These are phyloP conservation scores for Astreopora myriophthalma DNA, from an alignment of 64 coral and sea anemone species.

Conservation along the genomic window DNA sequence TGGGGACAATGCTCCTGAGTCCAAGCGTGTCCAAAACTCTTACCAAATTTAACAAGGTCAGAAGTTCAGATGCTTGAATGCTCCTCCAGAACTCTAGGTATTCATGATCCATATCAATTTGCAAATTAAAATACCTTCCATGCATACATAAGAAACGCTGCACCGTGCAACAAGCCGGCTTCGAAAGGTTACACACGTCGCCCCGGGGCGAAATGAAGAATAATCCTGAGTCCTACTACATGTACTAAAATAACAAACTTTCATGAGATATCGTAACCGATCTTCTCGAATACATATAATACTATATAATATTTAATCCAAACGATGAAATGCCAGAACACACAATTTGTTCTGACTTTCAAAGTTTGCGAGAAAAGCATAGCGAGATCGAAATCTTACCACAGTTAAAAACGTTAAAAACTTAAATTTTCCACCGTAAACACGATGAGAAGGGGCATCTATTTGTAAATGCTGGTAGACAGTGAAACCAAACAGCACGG, in stretches of 20 bases:
- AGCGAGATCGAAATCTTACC: conserved; percentile 20
- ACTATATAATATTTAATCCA: no score
- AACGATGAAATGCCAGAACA: no score
- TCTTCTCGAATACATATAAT: no score
- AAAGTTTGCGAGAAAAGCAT: no score
- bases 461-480: neutral
- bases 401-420: conserved; percentile 57
- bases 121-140: conserved; percentile 35
- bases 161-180: neutral
- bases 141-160: conserved; percentile 48
- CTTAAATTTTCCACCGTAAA: conserved; percentile 59
- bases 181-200: no score
- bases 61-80: conserved; percentile 53
- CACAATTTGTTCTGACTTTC: no score
- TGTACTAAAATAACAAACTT: no score
- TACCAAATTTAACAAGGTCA: conserved; percentile 66
- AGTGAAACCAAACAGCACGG: neutral
- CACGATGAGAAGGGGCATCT: neutral
- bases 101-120: conserved; percentile 20
- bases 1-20: no score
- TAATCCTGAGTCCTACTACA: no score
- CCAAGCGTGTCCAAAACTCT: no score
- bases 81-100: conserved; percentile 31
- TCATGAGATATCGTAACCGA: no score
- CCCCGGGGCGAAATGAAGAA: no score